These are phyloP conservation scores for Monopterus albus DNA, from an alignment of 2,113 vertebrate species.

Conservation along the genomic window DNA sequence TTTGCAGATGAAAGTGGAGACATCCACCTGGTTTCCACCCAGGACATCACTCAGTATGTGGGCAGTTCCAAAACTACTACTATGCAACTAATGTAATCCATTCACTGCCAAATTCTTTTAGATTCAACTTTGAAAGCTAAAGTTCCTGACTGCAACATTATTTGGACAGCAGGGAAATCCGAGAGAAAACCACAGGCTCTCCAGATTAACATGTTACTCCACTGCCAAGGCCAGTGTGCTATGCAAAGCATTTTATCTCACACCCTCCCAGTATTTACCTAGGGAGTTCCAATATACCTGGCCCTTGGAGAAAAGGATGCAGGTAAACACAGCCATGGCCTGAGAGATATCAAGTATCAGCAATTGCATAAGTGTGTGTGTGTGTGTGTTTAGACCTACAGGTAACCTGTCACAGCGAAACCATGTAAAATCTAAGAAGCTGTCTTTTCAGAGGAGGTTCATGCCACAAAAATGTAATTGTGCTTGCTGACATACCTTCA, in stretches of 20 bases:
- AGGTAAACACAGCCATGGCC: conserved; percentile 41
- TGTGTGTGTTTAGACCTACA: conserved; percentile 13
- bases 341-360: conserved; percentile 4
- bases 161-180: conserved; percentile 37
- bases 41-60: conserved; percentile 31
- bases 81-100: conserved; percentile 37
- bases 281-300: conserved; percentile 65
- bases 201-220: conserved; percentile 30
- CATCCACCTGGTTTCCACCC: conserved; percentile 37
- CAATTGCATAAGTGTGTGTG: background rate
- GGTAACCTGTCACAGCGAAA: conserved; percentile 14
- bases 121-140: conserved; percentile 36
- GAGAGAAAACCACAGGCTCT: conserved; percentile 28
- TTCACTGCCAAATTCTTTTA: conserved; percentile 54
- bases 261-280: conserved; percentile 56
- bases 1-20: conserved; percentile 62
- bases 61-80: conserved; percentile 37
- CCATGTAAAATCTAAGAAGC: conserved; percentile 28
- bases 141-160: conserved; percentile 17
- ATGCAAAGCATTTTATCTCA: conserved; percentile 49
- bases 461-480: conserved; percentile 46
- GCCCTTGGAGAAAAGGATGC: conserved; percentile 34
- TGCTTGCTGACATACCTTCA: conserved; percentile 11
- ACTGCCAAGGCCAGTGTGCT: conserved; percentile 24
- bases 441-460: conserved; percentile 22